Evolutionary conservation across 2,113 vertebrate genomes (phyloP).

Genomic region (Urocynchramus pylzowi): DNA sequence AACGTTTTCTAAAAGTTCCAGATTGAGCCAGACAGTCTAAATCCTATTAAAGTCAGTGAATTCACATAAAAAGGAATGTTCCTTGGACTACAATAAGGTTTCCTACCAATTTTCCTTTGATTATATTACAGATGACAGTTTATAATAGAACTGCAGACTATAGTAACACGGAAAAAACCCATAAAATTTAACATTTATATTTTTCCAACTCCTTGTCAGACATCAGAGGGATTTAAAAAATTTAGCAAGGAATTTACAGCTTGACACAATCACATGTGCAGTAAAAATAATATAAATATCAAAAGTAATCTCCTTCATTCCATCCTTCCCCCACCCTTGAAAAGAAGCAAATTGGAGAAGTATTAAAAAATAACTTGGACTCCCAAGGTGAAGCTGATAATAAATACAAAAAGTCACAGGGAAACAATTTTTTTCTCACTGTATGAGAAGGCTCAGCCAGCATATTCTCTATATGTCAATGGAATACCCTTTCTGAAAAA

Average conservation of each 20-base stretch:
- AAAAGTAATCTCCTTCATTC: neutral
- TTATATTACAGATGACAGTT: conserved; percentile 67
- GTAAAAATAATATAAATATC: conserved; percentile 41
- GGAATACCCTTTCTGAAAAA: neutral
- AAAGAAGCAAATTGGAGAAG: conserved; percentile 22
- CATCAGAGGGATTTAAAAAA: conserved; percentile 69
- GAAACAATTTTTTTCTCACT: neutral
- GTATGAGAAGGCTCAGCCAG: neutral
- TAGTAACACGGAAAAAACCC: conserved; percentile 55
- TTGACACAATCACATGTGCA: conserved; percentile 54
- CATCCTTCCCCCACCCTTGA: neutral
- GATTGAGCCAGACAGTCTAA: conserved; percentile 20
- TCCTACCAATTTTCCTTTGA: conserved; percentile 69
- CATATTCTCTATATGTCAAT: neutral
- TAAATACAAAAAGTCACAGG: neutral
- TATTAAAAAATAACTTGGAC: neutral
- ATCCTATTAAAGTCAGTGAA: conserved; percentile 45
- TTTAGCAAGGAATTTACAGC: conserved; percentile 65
- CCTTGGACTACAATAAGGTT: conserved; percentile 58
- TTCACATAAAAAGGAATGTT: conserved; percentile 61
- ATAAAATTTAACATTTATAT: conserved; percentile 67
- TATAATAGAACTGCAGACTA: conserved; percentile 65
- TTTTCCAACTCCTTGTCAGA: conserved; percentile 71
- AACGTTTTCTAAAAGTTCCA: conserved; percentile 1
- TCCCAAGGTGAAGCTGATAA: neutral